Conservation (phyloP, 2,797 vertebrate species). For the Eptatretus atami region DNA sequence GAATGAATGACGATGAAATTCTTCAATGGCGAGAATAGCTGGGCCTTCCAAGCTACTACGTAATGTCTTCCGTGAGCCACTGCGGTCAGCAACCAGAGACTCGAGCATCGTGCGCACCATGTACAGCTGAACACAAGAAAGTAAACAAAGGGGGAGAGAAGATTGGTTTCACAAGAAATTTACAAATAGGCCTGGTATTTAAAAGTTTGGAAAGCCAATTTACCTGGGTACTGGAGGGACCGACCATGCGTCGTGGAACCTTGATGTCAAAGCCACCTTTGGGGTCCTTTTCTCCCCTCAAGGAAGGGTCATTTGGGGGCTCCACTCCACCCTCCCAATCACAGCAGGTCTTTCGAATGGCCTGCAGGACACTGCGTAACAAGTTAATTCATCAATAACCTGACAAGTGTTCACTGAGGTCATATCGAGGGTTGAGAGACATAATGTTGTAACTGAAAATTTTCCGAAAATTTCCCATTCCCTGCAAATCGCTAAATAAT, state of each 20-base stretch:
- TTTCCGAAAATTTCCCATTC: no score
- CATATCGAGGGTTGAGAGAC: no score
- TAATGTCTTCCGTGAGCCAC: slow-evolving; percentile 84
- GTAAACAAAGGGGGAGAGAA: neutral
- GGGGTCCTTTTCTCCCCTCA: slow-evolving; percentile 89
- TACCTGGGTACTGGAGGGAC: slow-evolving; percentile 92
- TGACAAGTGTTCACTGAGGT: no score
- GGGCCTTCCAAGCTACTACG: slow-evolving; percentile 84
- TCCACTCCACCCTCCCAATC: slow-evolving; percentile 87
- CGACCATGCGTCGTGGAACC: slow-evolving; percentile 73
- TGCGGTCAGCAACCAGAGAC: slow-evolving; percentile 86
- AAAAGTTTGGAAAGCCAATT: neutral
- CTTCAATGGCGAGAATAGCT: slow-evolving; percentile 76
- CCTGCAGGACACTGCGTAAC: slow-evolving; percentile 49
- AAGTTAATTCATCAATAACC: no score
- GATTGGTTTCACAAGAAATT: neutral
- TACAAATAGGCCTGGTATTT: slow-evolving; percentile 6
- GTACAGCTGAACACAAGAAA: slow-evolving; percentile 32
- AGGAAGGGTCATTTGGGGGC: slow-evolving; percentile 77
- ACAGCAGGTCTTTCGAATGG: slow-evolving; percentile 86
- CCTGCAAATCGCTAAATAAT: no score
- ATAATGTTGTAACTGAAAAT: no score
- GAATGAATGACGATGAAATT: slow-evolving; percentile 95
- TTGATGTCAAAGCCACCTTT: slow-evolving; percentile 97
- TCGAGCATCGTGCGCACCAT: slow-evolving; percentile 97